phyloP scores from a whole-genome alignment of 1,140 invertebrate genomes.

The Heliconius hermathena region DNA sequence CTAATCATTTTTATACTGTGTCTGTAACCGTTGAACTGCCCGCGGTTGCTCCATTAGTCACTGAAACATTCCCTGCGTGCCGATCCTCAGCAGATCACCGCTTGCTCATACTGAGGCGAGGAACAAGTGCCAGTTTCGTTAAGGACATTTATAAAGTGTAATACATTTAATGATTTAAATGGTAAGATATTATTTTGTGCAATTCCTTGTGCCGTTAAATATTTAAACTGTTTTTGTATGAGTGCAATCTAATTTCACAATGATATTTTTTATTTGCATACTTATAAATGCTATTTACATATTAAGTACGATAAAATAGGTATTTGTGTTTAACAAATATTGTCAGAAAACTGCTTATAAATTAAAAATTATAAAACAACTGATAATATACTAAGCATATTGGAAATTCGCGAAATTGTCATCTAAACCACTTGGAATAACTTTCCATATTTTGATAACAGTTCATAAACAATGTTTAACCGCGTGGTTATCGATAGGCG shows the following conservation, averaged over 20 bases:
- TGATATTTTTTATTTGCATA: not conserved
- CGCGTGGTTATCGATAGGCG: constrained; percentile 34
- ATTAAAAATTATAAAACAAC: not conserved
- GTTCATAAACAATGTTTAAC: constrained; percentile 17
- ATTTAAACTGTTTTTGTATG: not conserved
- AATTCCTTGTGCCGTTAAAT: not conserved
- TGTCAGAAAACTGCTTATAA: not conserved
- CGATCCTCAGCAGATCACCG: constrained; percentile 58
- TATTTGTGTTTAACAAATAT: not conserved
- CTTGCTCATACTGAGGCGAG: constrained; percentile 37
- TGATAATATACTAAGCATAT: not conserved
- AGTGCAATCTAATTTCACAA: not conserved
- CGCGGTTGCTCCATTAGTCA: constrained; percentile 66
- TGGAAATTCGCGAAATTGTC: not conserved
- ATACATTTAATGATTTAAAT: constrained; percentile 17
- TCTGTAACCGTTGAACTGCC: constrained; percentile 30
- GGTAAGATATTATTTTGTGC: not conserved
- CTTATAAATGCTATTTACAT: not conserved
- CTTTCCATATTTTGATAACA: constrained; percentile 14
- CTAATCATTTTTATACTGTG: not conserved
- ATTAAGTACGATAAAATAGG: not conserved
- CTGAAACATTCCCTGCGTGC: constrained; percentile 73
- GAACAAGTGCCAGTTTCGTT: constrained; percentile 32
- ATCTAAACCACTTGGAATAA: no score
- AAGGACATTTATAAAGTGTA: constrained; percentile 15